Evolutionary conservation across 2,888 invertebrate genomes (phyloP), one percentile per base, ranked within the genome.

Genomic region (Ectemnius cavifrons): DNA sequence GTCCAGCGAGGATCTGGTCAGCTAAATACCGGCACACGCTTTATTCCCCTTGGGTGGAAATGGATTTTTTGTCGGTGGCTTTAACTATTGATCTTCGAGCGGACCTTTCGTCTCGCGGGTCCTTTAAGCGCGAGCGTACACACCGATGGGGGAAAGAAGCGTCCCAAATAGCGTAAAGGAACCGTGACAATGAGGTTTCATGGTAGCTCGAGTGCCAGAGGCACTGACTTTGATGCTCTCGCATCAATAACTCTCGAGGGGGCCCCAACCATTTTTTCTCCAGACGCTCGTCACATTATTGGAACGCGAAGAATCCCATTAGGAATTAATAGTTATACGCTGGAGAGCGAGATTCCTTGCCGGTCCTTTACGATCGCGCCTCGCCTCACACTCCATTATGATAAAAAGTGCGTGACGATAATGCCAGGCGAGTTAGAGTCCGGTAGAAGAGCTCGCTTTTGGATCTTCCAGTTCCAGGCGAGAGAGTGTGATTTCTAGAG

Each of bases 181-280:
- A 84, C 83, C 86, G 86, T 84, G 84, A 86, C 85, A 85, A 85
- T 78, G 79, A 69, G 65, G 84, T 86, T 88, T 87, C 83, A 85
- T 83, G 85, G 79, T 80, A 79, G 77, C 82, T 80, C 79, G 79
- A 66, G 75, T 71, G 69, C 68, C 71, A 71, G 67, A 69, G 62
- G 46, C 58, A 49, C 20, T 16, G 59, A 37, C 37, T 62, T 13
- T 13, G 16, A 27, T 28, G 13, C 28, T 23, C 56, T 20, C 20
- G 16, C 52, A 58, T 8, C 46, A 59, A 27, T 37, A 65, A 64
- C 63, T 52, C 67, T 59, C 18, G 46, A 69, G 78, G 78, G 73
- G 37, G 37, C 37, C 37, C 37, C 37, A 0, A 11, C 1, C 37
- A 4, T 37, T 37, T 37, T 37, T 37, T 37, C 37, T 37, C 37